Conservation (phyloP, 2,888 invertebrate genomes). For the Oxycera nigricornis region DNA sequence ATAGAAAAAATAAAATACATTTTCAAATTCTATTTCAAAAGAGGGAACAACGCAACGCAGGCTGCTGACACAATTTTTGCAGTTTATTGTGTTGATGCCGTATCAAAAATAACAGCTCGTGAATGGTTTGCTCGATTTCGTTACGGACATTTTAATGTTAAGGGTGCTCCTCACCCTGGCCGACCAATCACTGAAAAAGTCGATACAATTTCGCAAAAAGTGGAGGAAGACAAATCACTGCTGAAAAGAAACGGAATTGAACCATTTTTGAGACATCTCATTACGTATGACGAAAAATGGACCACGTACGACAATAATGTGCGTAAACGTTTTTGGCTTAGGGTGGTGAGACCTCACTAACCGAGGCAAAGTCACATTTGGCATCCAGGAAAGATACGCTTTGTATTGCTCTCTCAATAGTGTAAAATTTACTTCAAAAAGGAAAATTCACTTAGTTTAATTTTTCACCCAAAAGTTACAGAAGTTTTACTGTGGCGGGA, state of each 20-base stretch:
- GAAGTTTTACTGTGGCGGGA: neutral
- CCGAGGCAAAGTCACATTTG: neutral
- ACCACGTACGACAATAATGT: neutral
- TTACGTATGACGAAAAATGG: neutral
- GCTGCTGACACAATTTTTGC: neutral
- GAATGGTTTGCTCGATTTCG: neutral
- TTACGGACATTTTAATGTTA: neutral
- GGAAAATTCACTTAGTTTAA: neutral
- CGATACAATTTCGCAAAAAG: neutral
- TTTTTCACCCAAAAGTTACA: neutral
- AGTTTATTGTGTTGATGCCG: neutral
- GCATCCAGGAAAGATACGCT: neutral
- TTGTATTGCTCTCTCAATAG: neutral
- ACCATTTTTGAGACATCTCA: neutral
- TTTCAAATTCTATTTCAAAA: no score
- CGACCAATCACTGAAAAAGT: neutral
- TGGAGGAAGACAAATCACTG: neutral
- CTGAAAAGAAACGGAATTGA: neutral
- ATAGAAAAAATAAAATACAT: no score
- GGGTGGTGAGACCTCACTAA: neutral
- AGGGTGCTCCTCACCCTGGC: neutral
- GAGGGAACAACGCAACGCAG: neutral
- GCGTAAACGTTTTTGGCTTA: neutral
- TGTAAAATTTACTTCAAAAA: neutral
- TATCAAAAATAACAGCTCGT: neutral